Conservation (phyloP, 2,113 vertebrate genomes). For the Pelmatolapia mariae region DNA sequence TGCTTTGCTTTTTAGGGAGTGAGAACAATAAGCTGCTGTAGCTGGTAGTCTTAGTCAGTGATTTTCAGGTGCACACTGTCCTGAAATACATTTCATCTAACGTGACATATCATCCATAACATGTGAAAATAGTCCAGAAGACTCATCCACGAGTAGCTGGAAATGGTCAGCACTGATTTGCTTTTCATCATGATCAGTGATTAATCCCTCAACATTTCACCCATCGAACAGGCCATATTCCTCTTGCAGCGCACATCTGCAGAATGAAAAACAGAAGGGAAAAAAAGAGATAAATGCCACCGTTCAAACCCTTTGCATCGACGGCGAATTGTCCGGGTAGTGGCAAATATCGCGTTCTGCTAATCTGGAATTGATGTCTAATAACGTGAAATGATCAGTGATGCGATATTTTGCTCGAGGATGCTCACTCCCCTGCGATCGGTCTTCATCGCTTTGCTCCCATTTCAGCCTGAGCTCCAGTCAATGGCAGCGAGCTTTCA, state of each 20-base stretch:
- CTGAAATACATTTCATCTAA: background rate
- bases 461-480: conserved; percentile 50
- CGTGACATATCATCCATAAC: background rate
- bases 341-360: background rate
- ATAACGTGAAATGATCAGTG: conserved; percentile 45
- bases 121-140: background rate
- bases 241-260: conserved; percentile 34
- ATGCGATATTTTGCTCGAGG: background rate
- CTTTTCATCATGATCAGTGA: conserved; percentile 23
- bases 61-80: background rate
- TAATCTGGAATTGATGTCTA: background rate
- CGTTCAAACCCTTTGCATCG: background rate
- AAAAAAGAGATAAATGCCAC: background rate
- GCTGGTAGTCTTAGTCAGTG: background rate
- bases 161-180: background rate
- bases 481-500: conserved; percentile 62
- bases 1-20: background rate
- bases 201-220: conserved; percentile 17
- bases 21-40: background rate
- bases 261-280: background rate
- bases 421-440: conserved; percentile 22
- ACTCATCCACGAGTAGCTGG: background rate
- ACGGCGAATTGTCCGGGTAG: background rate
- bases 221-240: conserved; percentile 12
- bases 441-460: conserved; percentile 36